phyloP scores from a whole-genome alignment of 2,797 vertebrate species.

The Micropoecilia bifurca region DNA sequence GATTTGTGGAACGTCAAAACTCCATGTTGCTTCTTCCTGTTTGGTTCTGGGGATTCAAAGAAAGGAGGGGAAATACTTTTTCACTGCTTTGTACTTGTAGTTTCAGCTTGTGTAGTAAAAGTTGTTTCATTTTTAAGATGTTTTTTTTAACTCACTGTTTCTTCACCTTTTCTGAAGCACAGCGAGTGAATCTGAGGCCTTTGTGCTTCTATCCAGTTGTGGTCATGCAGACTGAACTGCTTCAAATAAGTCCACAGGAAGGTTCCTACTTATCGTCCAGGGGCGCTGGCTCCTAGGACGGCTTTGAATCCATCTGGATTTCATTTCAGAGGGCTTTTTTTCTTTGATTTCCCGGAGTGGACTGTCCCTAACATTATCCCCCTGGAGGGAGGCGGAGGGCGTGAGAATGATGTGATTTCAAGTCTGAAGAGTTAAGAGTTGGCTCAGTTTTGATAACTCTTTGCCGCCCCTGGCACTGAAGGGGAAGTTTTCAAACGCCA shows the following conservation, averaged over 20 bases:
- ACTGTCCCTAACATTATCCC: conserved; percentile 68
- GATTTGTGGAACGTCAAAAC: too few relatives aligned
- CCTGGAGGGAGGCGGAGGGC: conserved; percentile 75
- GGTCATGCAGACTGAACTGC: conserved; percentile 52
- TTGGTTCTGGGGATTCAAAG: background rate
- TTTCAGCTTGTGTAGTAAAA: background rate
- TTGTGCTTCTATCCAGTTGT: conserved; percentile 60
- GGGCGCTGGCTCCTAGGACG: conserved; percentile 58
- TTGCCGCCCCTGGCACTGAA: conserved; percentile 71
- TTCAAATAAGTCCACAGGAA: conserved; percentile 69
- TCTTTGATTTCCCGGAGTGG: conserved; percentile 80
- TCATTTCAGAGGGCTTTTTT: conserved; percentile 75
- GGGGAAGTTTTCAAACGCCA: conserved; percentile 59
- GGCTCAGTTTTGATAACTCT: conserved; percentile 79
- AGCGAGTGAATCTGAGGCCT: conserved; percentile 22
- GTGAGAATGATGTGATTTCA: conserved; percentile 82
- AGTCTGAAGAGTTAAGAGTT: conserved; percentile 75
- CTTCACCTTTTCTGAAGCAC: conserved; percentile 38
- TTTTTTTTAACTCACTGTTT: conserved; percentile 31
- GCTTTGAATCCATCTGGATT: conserved; percentile 85
- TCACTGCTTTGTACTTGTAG: background rate
- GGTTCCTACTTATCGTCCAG: conserved; percentile 75
- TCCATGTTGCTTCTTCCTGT: too few relatives aligned
- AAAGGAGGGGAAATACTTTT: background rate
- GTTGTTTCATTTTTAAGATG: conserved; percentile 22